Evolutionary conservation across 2,113 vertebrate species (phyloP).

Genomic region (Prionailurus bengalensis): DNA sequence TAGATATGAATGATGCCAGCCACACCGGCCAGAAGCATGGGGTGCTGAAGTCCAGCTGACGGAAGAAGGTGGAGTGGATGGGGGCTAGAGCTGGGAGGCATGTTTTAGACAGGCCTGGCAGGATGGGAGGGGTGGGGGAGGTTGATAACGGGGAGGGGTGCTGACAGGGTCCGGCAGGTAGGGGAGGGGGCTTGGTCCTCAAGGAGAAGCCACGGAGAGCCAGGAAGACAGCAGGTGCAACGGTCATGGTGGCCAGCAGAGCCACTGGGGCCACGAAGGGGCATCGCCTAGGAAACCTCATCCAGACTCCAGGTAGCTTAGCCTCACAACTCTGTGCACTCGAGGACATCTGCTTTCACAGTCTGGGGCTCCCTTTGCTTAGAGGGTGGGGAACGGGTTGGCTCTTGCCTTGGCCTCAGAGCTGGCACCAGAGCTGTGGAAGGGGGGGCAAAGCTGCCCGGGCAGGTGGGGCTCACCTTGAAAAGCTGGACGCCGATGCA

Average conservation of each 20-base stretch:
- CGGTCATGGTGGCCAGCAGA: fast-evolving
- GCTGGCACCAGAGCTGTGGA: fast-evolving
- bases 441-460: fast-evolving
- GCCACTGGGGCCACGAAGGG: too few species aligned
- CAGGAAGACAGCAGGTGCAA: neutral
- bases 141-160: fast-evolving
- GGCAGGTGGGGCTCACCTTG: constrained; percentile 88
- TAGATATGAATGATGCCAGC: fast-evolving
- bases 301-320: fast-evolving
- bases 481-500: constrained; percentile 99
- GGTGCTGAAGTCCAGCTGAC: neutral
- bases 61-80: too few species aligned
- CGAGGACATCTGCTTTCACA: neutral
- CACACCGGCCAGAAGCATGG: fast-evolving
- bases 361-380: neutral
- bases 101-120: neutral
- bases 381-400: fast-evolving
- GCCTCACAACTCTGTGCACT: fast-evolving
- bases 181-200: neutral
- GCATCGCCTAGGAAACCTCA: fast-evolving
- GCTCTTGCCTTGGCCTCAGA: fast-evolving
- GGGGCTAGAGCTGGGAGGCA: neutral
- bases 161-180: fast-evolving
- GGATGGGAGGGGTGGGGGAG: too few species aligned
- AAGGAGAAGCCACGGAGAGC: neutral